These are phyloP conservation scores for Theocolax elegans DNA, from an alignment of 1,140 invertebrate genomes.

Conservation along the genomic window DNA sequence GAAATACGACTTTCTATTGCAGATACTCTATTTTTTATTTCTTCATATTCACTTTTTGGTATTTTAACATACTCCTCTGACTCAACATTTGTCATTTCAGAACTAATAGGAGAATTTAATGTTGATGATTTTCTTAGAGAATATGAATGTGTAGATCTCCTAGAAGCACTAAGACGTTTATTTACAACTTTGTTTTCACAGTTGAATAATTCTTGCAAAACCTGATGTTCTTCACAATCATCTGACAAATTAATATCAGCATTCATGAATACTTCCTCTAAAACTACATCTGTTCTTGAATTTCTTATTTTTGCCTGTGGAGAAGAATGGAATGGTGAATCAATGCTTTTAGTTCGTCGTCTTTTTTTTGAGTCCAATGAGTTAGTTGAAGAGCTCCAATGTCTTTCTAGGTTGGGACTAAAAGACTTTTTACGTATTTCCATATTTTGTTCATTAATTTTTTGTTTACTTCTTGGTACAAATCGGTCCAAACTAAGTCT, in stretches of 20 bases:
- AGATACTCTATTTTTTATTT: slow-evolving; percentile 78
- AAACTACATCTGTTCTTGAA: slow-evolving; percentile 43
- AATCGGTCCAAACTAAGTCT: slow-evolving; percentile 61
- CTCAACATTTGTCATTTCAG: neutral
- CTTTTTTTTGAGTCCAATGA: slow-evolving; percentile 50
- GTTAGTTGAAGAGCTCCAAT: slow-evolving; percentile 57
- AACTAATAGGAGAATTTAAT: neutral
- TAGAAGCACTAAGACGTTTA: slow-evolving; percentile 15
- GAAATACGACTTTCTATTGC: slow-evolving; percentile 77
- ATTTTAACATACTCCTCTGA: slow-evolving; percentile 74
- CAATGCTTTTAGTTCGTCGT: slow-evolving; percentile 47
- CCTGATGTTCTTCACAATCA: slow-evolving; percentile 48
- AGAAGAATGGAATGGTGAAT: slow-evolving; percentile 43
- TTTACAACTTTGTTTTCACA: slow-evolving; percentile 38
- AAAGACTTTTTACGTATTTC: slow-evolving; percentile 44
- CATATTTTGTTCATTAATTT: slow-evolving; percentile 45
- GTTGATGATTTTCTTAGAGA: slow-evolving; percentile 23
- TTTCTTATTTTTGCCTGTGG: slow-evolving; percentile 46
- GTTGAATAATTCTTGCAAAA: slow-evolving; percentile 35
- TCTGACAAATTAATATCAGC: slow-evolving; percentile 63
- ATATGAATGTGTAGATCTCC: slow-evolving; percentile 40
- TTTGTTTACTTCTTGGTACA: slow-evolving; percentile 56
- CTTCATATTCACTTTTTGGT: slow-evolving; percentile 79
- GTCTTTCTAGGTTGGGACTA: slow-evolving; percentile 52
- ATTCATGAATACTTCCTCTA: slow-evolving; percentile 56